Evolutionary conservation across 2,797 vertebrate species (phyloP).

Genomic region (Neomorphus geoffroyi): DNA sequence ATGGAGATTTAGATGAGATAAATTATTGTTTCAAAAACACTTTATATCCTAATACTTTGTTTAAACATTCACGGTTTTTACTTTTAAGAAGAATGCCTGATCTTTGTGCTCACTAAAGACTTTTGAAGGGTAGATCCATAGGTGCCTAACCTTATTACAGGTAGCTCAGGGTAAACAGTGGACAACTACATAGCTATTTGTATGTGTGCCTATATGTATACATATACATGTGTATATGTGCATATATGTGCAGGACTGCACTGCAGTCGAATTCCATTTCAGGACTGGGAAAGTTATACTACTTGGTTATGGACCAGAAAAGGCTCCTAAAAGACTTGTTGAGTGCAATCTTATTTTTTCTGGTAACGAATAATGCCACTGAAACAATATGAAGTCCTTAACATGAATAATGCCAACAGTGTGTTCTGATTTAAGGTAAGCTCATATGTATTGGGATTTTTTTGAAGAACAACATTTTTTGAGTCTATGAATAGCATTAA

Average conservation of each 20-base stretch:
- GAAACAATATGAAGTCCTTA: not conserved
- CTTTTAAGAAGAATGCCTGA: not conserved
- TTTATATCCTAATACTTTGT: not conserved
- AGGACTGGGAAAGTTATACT: not conserved
- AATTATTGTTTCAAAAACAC: not conserved
- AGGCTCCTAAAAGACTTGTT: not conserved
- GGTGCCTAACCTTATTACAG: not conserved
- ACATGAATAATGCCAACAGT: conserved; percentile 5
- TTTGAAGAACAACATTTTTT: not conserved
- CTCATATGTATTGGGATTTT: not conserved
- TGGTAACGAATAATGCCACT: not conserved
- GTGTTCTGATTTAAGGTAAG: not conserved
- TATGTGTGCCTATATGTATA: not conserved
- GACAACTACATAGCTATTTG: not conserved
- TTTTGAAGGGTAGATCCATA: not conserved
- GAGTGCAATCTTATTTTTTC: not conserved
- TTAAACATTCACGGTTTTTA: not conserved
- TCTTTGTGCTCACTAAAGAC: not conserved
- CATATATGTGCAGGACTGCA: not conserved
- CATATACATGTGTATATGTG: not conserved
- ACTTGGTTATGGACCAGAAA: not conserved
- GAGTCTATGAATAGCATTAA: not conserved
- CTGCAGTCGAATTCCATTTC: not conserved
- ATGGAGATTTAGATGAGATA: not conserved
- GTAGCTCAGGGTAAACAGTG: not conserved